These are phyloP conservation scores for Seriola rivoliana DNA, from an alignment of 2,113 vertebrate genomes.

Conservation along the genomic window DNA sequence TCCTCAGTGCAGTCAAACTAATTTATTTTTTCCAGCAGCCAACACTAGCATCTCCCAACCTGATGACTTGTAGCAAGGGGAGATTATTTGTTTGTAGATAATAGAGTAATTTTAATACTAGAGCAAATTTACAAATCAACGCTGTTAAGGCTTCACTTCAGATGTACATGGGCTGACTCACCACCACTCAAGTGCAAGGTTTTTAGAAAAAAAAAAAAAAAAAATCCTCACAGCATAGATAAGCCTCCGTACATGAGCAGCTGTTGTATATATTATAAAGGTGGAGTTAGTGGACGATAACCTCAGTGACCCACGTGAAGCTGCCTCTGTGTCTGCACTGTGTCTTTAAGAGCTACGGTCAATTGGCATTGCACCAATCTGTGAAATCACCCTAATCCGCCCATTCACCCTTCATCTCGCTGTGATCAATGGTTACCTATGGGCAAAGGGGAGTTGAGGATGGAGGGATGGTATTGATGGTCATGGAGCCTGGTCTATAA, in stretches of 20 bases:
- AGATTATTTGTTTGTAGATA: neutral
- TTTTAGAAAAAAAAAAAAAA: neutral
- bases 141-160: neutral
- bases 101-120: neutral
- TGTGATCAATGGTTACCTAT: conserved; percentile 69
- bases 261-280: neutral
- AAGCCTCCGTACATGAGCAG: neutral
- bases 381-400: conserved; percentile 64
- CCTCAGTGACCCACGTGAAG: conserved; percentile 10
- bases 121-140: neutral
- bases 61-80: neutral
- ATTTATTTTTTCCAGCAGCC: neutral
- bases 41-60: neutral
- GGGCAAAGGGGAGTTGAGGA: neutral
- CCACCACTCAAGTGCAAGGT: neutral
- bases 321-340: neutral
- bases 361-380: conserved; percentile 59
- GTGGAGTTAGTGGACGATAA: neutral
- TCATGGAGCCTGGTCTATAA: conserved; percentile 54
- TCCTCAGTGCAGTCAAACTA: neutral
- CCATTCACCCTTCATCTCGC: conserved; percentile 51
- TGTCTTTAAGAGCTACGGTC: conserved; percentile 29
- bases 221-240: neutral
- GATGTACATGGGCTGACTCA: neutral
- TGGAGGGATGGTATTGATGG: conserved; percentile 49